A percentile compares a stretch with the other conserved stretches of the same genome.
Conservation (phyloP, 2,113 vertebrate species). For the Malurus alboscapulatus region DNA sequence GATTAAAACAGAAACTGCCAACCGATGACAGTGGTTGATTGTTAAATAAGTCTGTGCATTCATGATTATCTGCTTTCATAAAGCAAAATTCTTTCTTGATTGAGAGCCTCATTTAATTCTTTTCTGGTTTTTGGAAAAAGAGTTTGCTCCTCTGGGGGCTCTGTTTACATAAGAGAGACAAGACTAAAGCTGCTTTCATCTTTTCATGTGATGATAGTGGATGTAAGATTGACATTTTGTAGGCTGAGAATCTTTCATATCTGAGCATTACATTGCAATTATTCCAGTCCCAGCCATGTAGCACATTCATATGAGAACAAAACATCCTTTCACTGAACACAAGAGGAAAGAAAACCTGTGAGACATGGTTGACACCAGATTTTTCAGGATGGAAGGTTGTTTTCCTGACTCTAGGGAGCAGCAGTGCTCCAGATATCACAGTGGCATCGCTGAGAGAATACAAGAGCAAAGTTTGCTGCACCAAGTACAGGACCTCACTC, state of each 20-base stretch:
- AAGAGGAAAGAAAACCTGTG: not conserved
- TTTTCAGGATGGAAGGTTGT: not conserved
- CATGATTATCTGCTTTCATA: not conserved
- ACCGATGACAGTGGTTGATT: not conserved
- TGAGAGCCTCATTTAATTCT: not conserved
- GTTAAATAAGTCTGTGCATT: not conserved
- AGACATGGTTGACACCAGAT: not conserved
- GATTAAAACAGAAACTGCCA: not conserved
- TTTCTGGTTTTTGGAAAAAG: not conserved
- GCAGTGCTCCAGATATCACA: not conserved
- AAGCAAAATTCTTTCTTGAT: not conserved
- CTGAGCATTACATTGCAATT: not conserved
- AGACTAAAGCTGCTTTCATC: not conserved
- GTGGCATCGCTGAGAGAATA: not conserved
- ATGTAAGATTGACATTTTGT: not conserved
- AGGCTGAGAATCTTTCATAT: not conserved
- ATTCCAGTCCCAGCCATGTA: not conserved
- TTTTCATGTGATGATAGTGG: not conserved
- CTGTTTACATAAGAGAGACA: not conserved
- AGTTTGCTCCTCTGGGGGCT: not conserved
- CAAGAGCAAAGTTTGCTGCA: not conserved
- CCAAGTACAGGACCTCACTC: not conserved
- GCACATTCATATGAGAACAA: not conserved
- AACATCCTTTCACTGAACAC: not conserved
- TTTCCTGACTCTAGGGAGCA: not conserved